These are phyloP conservation scores for Thymelicus acteon DNA, from an alignment of 2,888 invertebrate genomes.

Conservation along the genomic window DNA sequence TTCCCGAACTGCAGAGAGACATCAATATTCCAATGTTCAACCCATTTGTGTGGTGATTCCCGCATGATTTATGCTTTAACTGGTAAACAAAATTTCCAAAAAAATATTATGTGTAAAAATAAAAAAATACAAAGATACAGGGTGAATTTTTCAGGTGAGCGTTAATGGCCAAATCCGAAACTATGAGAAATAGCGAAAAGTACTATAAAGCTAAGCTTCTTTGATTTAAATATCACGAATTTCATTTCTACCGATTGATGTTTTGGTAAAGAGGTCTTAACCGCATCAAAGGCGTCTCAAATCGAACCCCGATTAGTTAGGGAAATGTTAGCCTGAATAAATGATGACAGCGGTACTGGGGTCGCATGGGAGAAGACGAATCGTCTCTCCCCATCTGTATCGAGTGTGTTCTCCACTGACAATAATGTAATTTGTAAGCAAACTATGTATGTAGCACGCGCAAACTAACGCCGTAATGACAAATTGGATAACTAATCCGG, in stretches of 20 bases:
- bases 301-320: conserved; percentile 34
- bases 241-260: not conserved
- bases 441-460: conserved; percentile 12
- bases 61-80: no score
- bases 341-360: conserved; percentile 28
- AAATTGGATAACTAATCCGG: conserved; percentile 41
- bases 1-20: no score
- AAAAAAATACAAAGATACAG: no score
- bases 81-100: no score
- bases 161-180: no score
- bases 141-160: no score
- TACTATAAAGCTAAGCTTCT: no score
- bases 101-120: no score
- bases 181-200: no score
- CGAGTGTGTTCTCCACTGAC: conserved; percentile 28
- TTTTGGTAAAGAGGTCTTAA: conserved; percentile 8
- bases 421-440: conserved; percentile 30
- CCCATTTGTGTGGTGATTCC: no score
- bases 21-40: no score
- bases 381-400: conserved; percentile 26
- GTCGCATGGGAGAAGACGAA: conserved; percentile 19
- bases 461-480: conserved; percentile 29
- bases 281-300: conserved; percentile 25
- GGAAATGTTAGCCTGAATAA: conserved; percentile 32
- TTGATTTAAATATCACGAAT: not conserved